Evolutionary conservation across 1,140 invertebrate species (phyloP).

Genomic region (Batillaria attramentaria): DNA sequence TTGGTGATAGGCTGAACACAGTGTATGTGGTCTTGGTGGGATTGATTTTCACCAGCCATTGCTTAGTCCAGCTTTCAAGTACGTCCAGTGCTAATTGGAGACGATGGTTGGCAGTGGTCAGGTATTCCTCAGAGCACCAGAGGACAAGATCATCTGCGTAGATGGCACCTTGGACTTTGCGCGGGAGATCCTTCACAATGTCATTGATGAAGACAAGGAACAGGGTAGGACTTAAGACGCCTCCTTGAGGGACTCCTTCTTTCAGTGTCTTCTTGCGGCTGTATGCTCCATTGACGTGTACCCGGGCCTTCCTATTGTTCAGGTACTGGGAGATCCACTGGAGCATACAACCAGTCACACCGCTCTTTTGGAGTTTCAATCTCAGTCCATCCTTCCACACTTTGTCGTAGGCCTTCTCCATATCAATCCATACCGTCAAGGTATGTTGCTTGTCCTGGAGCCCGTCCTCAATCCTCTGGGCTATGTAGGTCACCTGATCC

Average conservation of each 20-base stretch:
- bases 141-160: slow-evolving; percentile 41
- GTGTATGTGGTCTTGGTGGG: slow-evolving; percentile 18
- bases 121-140: slow-evolving; percentile 31
- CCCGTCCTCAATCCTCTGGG: slow-evolving; percentile 31
- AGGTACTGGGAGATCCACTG: slow-evolving; percentile 25
- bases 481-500: slow-evolving; percentile 34
- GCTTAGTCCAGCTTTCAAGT: slow-evolving; percentile 7
- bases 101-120: slow-evolving; percentile 13
- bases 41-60: slow-evolving; percentile 17
- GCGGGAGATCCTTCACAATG: slow-evolving; percentile 28
- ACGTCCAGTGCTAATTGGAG: not conserved
- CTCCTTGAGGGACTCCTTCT: slow-evolving; percentile 38
- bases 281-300: slow-evolving; percentile 15
- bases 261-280: slow-evolving; percentile 32
- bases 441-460: slow-evolving; percentile 24
- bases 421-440: not conserved
- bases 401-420: too few relatives aligned
- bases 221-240: slow-evolving; percentile 32
- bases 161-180: slow-evolving; percentile 20
- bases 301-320: slow-evolving; percentile 28
- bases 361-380: slow-evolving; percentile 3
- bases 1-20: slow-evolving; percentile 4
- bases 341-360: slow-evolving; percentile 19
- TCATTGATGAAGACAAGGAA: slow-evolving; percentile 40
- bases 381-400: too few relatives aligned